Conservation (phyloP, 2,797 vertebrate species). For the Dicrostonyx torquatus region DNA sequence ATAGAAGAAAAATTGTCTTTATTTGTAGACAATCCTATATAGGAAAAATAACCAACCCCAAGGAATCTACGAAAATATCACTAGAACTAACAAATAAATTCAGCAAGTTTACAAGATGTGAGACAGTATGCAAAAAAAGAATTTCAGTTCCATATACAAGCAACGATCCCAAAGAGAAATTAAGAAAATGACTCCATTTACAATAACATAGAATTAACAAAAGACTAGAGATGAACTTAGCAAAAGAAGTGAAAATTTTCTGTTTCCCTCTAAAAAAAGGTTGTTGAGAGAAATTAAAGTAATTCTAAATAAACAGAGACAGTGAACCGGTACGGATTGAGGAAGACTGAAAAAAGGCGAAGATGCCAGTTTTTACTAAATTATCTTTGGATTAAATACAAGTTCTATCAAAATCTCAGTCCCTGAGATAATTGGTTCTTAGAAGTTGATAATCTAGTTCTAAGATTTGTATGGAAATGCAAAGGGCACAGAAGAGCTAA, state of each 20-base stretch:
- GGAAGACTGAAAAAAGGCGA: conserved; percentile 9
- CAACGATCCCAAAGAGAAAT: conserved; percentile 25
- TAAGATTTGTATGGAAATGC: conserved; percentile 8
- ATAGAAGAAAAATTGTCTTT: conserved; percentile 27
- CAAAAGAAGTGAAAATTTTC: not conserved
- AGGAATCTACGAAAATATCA: not conserved
- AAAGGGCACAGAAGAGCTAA: not conserved
- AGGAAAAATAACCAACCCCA: not conserved
- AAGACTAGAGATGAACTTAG: conserved; percentile 21
- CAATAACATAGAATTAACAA: conserved; percentile 38
- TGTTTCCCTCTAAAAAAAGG: not conserved
- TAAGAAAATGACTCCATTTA: conserved; percentile 25
- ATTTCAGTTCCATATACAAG: conserved; percentile 8
- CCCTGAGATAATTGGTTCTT: not conserved
- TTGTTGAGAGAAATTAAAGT: conserved; percentile 19
- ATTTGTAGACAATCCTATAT: not conserved
- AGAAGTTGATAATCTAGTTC: conserved; percentile 17
- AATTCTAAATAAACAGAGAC: conserved; percentile 24
- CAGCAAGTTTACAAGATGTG: not conserved
- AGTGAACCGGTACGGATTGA: not conserved
- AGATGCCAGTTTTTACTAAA: not conserved
- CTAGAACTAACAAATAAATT: conserved; percentile 23
- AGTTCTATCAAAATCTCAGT: conserved; percentile 38
- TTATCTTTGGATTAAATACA: conserved; percentile 28
- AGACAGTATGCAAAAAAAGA: conserved; percentile 27